Evolutionary conservation across 2,888 invertebrate species (phyloP).

Genomic region (Latrodectus hesperus): DNA sequence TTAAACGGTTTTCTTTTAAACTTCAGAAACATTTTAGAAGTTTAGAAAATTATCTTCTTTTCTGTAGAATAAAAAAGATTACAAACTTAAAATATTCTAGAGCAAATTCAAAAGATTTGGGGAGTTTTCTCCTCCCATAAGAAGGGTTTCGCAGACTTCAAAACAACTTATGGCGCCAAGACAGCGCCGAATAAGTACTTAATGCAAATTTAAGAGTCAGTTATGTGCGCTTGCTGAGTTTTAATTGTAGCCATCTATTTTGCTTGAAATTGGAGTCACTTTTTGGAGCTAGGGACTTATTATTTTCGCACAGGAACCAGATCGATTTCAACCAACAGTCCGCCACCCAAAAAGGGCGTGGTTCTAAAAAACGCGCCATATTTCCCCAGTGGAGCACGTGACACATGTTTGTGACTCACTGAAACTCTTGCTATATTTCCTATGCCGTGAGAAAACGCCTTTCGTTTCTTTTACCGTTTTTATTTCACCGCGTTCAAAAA

Average conservation of each 20-base stretch:
- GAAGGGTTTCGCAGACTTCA: conserved; percentile 7
- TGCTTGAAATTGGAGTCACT: conserved; percentile 50
- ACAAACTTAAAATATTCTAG: too few species aligned
- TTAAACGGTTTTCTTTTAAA: too few species aligned
- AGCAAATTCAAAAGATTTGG: too few species aligned
- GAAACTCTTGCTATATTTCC: conserved; percentile 19
- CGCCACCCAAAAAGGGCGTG: conserved; percentile 34
- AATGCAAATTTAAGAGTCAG: conserved; percentile 51
- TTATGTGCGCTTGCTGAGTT: conserved; percentile 20
- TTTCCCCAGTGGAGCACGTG: conserved; percentile 16
- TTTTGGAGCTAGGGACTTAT: conserved; percentile 21
- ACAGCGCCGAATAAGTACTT: conserved; percentile 17
- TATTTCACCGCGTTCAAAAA: neutral
- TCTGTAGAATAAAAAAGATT: too few species aligned
- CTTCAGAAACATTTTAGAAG: too few species aligned
- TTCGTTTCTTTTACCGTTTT: neutral
- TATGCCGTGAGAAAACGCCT: conserved; percentile 10
- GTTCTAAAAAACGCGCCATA: conserved; percentile 7
- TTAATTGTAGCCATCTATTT: conserved; percentile 60
- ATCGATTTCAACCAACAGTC: conserved; percentile 9
- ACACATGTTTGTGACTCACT: conserved; percentile 63
- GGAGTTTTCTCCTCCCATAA: too few species aligned
- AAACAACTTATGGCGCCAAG: conserved; percentile 34
- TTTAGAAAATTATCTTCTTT: too few species aligned
- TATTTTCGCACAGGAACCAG: conserved; percentile 6